Conservation (phyloP, 2,113 vertebrate species). For the Entomyzon cyanotis region DNA sequence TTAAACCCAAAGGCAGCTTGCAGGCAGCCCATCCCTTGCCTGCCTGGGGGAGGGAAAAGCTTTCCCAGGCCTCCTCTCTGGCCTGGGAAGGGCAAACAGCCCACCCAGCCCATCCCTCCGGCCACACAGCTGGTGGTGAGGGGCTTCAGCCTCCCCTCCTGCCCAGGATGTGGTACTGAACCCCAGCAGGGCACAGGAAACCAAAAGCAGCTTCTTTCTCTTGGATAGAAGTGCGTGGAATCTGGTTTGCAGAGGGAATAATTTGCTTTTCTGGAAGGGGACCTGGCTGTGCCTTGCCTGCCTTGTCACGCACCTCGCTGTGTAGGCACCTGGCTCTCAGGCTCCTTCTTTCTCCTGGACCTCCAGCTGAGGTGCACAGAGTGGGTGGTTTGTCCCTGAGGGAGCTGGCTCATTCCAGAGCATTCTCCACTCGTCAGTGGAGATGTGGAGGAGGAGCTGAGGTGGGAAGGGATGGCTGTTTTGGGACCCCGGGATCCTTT, state of each 20-base stretch:
- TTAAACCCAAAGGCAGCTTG: background rate
- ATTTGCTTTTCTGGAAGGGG: background rate
- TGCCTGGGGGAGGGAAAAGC: background rate
- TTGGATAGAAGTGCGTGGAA: background rate
- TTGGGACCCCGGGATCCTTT: background rate
- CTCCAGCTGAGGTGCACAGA: background rate
- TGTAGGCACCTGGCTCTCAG: constrained; percentile 71
- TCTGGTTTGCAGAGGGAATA: background rate
- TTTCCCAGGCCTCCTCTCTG: background rate
- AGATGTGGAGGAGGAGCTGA: background rate
- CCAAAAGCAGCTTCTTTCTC: background rate
- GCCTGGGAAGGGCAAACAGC: background rate
- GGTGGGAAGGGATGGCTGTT: background rate
- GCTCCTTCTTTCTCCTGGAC: background rate
- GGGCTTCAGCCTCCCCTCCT: background rate
- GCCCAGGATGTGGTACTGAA: background rate
- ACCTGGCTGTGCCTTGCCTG: background rate
- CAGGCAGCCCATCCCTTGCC: background rate
- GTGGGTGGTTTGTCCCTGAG: background rate
- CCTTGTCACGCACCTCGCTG: constrained; percentile 70
- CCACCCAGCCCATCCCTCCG: background rate
- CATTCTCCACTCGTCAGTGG: rapidly evolving
- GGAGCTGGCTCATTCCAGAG: background rate
- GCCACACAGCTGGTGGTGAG: rapidly evolving
- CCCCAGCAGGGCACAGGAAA: rapidly evolving